Conservation (phyloP, 2,113 vertebrate genomes). For the Apistogramma diplotaenia region DNA sequence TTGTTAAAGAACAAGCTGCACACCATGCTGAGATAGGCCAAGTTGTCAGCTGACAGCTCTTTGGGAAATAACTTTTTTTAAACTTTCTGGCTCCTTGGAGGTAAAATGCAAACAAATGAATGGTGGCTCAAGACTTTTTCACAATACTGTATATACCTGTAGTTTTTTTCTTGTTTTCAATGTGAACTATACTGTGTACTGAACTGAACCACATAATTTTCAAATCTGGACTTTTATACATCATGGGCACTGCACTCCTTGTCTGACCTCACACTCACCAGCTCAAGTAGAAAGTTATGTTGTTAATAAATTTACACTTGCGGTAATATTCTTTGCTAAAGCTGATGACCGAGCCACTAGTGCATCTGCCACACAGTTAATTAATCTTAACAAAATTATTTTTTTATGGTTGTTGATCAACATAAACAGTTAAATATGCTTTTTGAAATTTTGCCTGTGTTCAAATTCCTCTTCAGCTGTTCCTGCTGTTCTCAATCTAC, state of each 20-base stretch:
- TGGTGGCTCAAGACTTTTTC: too few relatives aligned
- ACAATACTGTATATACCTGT: too few relatives aligned
- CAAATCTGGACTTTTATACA: background rate
- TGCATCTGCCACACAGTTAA: background rate
- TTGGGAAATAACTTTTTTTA: background rate
- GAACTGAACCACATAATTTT: background rate
- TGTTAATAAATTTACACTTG: background rate
- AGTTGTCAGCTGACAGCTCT: background rate
- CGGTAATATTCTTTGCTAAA: background rate
- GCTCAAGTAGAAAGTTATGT: background rate
- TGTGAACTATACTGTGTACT: too few relatives aligned
- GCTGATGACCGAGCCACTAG: background rate
- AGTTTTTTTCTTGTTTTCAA: background rate
- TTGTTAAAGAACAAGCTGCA: background rate
- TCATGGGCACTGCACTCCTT: background rate
- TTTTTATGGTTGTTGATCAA: constrained; percentile 16
- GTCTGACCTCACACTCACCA: background rate
- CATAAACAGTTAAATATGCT: background rate
- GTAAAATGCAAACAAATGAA: too few relatives aligned
- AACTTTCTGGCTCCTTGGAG: too few relatives aligned
- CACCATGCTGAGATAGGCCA: background rate
- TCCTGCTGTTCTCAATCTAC: background rate
- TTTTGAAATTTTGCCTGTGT: background rate
- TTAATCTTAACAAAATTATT: constrained; percentile 22
- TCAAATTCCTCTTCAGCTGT: background rate